Evolutionary conservation across 2,113 vertebrate species (phyloP).

Genomic region (Pyrgilauda ruficollis): DNA sequence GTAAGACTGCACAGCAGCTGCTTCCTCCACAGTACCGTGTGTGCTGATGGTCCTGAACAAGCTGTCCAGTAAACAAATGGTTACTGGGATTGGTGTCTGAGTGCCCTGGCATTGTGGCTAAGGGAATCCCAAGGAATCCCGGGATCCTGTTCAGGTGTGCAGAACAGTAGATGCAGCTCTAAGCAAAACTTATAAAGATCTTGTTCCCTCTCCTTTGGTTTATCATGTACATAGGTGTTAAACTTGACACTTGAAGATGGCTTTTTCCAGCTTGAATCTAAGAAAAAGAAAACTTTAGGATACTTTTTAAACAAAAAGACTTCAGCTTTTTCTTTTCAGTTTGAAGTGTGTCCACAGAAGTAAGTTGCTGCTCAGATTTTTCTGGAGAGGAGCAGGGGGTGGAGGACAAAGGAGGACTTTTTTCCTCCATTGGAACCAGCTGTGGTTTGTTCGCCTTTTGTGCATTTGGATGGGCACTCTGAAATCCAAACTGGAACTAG

Average conservation of each 20-base stretch:
- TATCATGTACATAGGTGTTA: not conserved
- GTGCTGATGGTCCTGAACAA: not conserved
- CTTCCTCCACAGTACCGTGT: fast-evolving
- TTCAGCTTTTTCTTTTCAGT: not conserved
- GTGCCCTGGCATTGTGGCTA: not conserved
- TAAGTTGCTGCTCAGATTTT: not conserved
- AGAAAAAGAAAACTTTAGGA: not conserved
- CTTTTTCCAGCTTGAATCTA: not conserved
- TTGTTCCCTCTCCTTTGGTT: not conserved
- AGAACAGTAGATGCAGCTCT: not conserved
- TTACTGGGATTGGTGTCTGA: not conserved
- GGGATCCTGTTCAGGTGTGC: not conserved
- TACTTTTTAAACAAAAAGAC: not conserved
- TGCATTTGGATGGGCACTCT: constrained; percentile 27
- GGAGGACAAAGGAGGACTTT: not conserved
- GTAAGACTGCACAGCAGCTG: not conserved
- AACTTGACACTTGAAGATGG: not conserved
- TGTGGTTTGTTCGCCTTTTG: not conserved
- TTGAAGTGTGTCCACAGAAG: not conserved
- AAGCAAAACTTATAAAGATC: not conserved
- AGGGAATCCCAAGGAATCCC: not conserved
- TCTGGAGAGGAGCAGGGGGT: not conserved
- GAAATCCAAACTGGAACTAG: constrained; percentile 45
- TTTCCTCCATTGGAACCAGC: constrained; percentile 20
- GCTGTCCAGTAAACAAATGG: not conserved